Evolutionary conservation across 2,797 vertebrate species (phyloP), one percentile per base, ranked within the genome.

Genomic region (Tadarida brasiliensis): DNA sequence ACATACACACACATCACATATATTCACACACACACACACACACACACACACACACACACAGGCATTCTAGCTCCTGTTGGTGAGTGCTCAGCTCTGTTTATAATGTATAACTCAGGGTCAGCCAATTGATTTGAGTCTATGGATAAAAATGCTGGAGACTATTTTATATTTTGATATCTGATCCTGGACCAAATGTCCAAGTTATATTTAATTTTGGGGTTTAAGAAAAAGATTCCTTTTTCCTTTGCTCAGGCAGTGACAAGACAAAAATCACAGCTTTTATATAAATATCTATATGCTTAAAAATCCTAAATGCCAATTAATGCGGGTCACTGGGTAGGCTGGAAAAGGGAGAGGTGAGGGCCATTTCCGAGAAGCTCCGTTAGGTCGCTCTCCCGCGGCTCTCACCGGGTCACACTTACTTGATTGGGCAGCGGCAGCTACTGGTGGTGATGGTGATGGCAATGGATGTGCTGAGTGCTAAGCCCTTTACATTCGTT

Each of bases 101-200:
- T 26, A 59, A 65, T 89, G 92, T 63, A 33, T n/a, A 87, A 65
- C 10, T 76, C n/a, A 11, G 3, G 20, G 61, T 39, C 24, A 74
- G 70, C 19, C 67, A 57, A 61, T 3, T 61, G 51, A 61, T 22
- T 49, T 49, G n/a, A 22, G 49, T 83, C 63, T 63, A 17, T 68
- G 24, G 28, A 54, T 59, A 63, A 30, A n/a, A 85, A 67, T 22
- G 83, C 59, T 47, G 30, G 22, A 95, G 80, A 87, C 30, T 22
- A 73, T 73, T 91, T 94, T 70, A 28, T 80, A 74, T 85, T 94
- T 91, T 89, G n/a, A 54, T 26, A 6, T 80, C 95, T 91, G 81
- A 87, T 83, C 30, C 30, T 86, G 57, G 51, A 87, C 19, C 90
- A 76, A 54, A 87, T 93, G 30, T 35, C 61, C 93, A 96, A 86